Conservation (phyloP, 2,888 invertebrate genomes). For the Drosophila nigricruria region DNA sequence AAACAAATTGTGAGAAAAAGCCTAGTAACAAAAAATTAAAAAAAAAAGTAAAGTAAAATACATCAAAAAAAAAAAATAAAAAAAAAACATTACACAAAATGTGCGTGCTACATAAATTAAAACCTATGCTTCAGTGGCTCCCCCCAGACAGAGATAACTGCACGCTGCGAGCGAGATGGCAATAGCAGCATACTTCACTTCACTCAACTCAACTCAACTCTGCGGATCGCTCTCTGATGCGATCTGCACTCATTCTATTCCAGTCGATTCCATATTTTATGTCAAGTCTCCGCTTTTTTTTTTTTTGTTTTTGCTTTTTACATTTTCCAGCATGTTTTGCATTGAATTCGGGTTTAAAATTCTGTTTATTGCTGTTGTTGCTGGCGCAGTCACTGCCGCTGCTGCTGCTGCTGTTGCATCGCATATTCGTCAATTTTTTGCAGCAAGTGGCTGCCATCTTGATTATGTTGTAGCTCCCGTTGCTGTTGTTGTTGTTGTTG, state of each 20-base stretch:
- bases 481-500: conserved; percentile 65
- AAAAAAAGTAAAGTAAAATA: conserved; percentile 25
- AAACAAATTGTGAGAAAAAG: conserved; percentile 80
- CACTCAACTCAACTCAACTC: conserved; percentile 30
- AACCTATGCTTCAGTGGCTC: conserved; percentile 77
- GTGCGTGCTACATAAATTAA: conserved; percentile 80
- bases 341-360: conserved; percentile 80
- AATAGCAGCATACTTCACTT: conserved; percentile 17
- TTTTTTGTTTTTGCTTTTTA: conserved; percentile 22
- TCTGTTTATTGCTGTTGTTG: conserved; percentile 66
- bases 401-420: conserved; percentile 56
- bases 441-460: conserved; percentile 80
- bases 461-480: conserved; percentile 72
- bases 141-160: conserved; percentile 29
- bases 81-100: conserved; percentile 71
- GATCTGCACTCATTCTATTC: conserved; percentile 52
- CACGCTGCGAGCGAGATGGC: conserved; percentile 16
- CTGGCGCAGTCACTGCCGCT: conserved; percentile 33
- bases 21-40: conserved; percentile 36
- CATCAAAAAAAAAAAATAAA: conserved; percentile 30
- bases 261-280: conserved; percentile 72
- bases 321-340: conserved; percentile 69
- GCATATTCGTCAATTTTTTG: conserved; percentile 73
- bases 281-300: conserved; percentile 69
- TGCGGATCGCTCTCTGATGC: conserved; percentile 11